Evolutionary conservation across 2,888 invertebrate genomes (phyloP), one percentile per base, ranked within the genome.

Genomic region (Colostygia pectinataria): DNA sequence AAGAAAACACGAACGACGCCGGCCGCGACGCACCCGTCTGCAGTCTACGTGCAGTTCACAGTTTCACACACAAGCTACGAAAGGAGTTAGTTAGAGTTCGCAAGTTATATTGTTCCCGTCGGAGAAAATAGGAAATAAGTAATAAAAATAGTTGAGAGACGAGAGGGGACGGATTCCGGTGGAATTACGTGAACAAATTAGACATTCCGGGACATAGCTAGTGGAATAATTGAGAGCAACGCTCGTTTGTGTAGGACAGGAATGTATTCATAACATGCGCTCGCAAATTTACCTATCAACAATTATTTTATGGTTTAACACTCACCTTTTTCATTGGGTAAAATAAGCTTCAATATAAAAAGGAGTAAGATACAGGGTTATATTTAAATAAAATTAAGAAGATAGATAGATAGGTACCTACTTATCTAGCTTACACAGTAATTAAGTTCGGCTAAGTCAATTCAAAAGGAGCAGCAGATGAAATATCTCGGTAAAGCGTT

Each of bases 131-230:
- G 86, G 89, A 87, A 85, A 86, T 83, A 81, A 78, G 82, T 83
- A 86, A 88, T 88, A 88, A 90, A 90, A 90, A 90, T 89, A 86
- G 87, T 86, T 87, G 74, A 72, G 64, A 73, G 71, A 75, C 79
- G 81, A 80, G 80, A 73, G 66, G 80, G 83, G 84, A 83, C 81
- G 71, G 79, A 89, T 88, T 86, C 86, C 86, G 70, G 68, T 75
- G 79, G 80, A 87, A 89, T 89, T 86, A 89, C 89, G 90, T 89
- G 89, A 86, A 84, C 83, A 88, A 88, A 88, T 89, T 86, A 88
- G 81, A 86, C 86, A 88, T 89, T 89, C 89, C 87, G 67, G 83
- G 75, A 80, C 83, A 86, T 82, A 79, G 80, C 75, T 69, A 71
- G 73, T 70, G 77, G 77, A 83, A 80, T 88, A 85, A 85, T 85